Conservation (phyloP, 2,888 invertebrate species). For the Nesidiocoris tenuis region DNA sequence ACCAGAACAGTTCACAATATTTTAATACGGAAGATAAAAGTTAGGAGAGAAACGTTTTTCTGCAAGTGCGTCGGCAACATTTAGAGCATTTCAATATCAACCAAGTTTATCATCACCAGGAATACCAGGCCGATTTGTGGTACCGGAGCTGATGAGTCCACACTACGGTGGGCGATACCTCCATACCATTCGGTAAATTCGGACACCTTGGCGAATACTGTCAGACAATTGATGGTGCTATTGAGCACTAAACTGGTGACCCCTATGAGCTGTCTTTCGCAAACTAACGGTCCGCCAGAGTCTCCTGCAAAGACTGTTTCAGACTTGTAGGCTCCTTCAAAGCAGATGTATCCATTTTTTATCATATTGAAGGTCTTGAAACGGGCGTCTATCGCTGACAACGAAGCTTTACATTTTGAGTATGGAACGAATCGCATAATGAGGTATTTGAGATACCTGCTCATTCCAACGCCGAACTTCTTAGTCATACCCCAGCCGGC, state of each 20-base stretch:
- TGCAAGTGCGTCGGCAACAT: too few species aligned
- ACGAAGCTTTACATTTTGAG: neutral
- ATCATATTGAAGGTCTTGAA: neutral
- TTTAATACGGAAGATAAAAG: too few species aligned
- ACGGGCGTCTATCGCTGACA: neutral
- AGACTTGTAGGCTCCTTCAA: neutral
- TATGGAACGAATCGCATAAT: neutral
- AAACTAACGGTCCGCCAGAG: conserved; percentile 16
- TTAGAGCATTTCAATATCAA: too few species aligned
- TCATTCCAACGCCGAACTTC: neutral
- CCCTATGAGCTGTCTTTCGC: conserved; percentile 1
- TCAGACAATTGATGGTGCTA: neutral
- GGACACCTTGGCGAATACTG: conserved; percentile 12
- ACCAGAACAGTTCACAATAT: too few species aligned
- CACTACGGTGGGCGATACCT: too few species aligned
- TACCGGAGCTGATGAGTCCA: too few species aligned
- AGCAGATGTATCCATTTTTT: neutral
- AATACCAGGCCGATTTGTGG: too few species aligned
- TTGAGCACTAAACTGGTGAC: conserved; percentile 11
- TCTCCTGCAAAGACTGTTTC: conserved; percentile 16
- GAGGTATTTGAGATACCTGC: neutral
- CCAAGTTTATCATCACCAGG: too few species aligned
- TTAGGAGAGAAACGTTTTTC: too few species aligned
- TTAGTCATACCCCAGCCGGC: neutral
- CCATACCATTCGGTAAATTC: conserved; percentile 9